Percentiles rank a stretch among this genome's conserved stretches.
Evolutionary conservation across 2,797 vertebrate species (phyloP).

Genomic region (Myioborus melanocephalus): DNA sequence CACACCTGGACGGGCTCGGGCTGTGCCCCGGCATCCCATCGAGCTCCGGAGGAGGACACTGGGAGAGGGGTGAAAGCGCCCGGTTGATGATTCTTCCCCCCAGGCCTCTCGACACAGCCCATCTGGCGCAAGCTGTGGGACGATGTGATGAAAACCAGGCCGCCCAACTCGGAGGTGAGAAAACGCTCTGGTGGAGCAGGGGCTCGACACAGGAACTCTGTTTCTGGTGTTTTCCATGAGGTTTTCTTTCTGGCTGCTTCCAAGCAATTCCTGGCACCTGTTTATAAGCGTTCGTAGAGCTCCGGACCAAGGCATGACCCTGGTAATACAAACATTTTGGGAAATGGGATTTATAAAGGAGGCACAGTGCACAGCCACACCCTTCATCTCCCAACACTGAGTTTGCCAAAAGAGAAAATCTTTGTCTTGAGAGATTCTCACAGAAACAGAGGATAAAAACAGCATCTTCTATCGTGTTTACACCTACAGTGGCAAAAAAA

Average conservation of each 20-base stretch:
- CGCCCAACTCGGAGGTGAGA: slow-evolving; percentile 79
- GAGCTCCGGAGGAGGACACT: background rate
- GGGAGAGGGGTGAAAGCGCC: accelerated
- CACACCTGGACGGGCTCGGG: accelerated
- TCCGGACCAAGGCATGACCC: accelerated
- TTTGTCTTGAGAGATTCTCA: background rate
- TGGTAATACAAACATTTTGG: background rate
- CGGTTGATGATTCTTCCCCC: background rate
- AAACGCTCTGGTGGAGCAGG: background rate
- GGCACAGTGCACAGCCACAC: background rate
- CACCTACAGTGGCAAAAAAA: background rate
- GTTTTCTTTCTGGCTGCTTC: background rate
- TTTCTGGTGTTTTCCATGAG: background rate
- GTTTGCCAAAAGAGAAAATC: background rate
- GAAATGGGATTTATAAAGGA: background rate
- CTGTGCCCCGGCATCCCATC: accelerated
- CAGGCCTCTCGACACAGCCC: slow-evolving; percentile 85
- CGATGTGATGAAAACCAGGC: slow-evolving; percentile 81
- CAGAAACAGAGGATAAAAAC: background rate
- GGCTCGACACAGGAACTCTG: accelerated
- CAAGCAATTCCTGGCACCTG: accelerated
- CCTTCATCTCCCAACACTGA: background rate
- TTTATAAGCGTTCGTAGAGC: accelerated
- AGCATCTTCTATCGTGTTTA: background rate
- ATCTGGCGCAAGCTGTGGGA: slow-evolving; percentile 84